A percentile compares a stretch with the other conserved stretches of the same genome.
phyloP scores from a whole-genome alignment of 2,888 invertebrate species.

The Amphipyra tragopoginis region DNA sequence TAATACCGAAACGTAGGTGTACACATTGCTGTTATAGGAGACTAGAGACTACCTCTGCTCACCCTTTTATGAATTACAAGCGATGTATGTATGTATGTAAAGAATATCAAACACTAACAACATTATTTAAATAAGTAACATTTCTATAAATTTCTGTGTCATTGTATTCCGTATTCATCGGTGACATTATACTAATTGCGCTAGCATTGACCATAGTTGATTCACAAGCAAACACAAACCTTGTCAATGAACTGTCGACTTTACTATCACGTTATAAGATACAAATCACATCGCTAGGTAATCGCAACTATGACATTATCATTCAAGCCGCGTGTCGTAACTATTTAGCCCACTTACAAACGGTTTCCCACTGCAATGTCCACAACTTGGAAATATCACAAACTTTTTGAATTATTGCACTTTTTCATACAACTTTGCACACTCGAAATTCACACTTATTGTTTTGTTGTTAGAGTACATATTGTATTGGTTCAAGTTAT shows the following conservation, averaged over 20 bases:
- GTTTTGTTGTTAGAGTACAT: not conserved
- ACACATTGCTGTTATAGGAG: too few relatives aligned
- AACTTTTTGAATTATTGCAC: conserved; percentile 19
- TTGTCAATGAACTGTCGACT: conserved; percentile 30
- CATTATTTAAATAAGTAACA: not conserved
- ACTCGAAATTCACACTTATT: conserved; percentile 24
- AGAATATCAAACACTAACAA: too few relatives aligned
- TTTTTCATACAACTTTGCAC: conserved; percentile 2
- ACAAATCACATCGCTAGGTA: conserved; percentile 8
- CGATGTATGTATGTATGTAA: too few relatives aligned
- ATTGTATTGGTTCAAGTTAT: conserved; percentile 1
- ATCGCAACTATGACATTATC: conserved; percentile 35
- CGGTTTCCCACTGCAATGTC: conserved; percentile 16
- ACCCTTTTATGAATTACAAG: too few relatives aligned
- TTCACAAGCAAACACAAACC: conserved; percentile 8
- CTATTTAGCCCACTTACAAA: conserved; percentile 52
- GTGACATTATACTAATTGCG: conserved; percentile 16
- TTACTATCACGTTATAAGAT: conserved; percentile 17
- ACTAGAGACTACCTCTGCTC: too few relatives aligned
- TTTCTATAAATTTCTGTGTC: not conserved
- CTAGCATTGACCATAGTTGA: conserved; percentile 40
- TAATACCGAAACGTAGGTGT: too few relatives aligned
- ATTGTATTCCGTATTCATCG: conserved; percentile 5
- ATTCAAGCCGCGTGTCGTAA: conserved; percentile 32
- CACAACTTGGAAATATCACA: conserved; percentile 15